Conservation (phyloP, 92 coral and sea anemone genomes). For the Hydrozoanthus gracilis region DNA sequence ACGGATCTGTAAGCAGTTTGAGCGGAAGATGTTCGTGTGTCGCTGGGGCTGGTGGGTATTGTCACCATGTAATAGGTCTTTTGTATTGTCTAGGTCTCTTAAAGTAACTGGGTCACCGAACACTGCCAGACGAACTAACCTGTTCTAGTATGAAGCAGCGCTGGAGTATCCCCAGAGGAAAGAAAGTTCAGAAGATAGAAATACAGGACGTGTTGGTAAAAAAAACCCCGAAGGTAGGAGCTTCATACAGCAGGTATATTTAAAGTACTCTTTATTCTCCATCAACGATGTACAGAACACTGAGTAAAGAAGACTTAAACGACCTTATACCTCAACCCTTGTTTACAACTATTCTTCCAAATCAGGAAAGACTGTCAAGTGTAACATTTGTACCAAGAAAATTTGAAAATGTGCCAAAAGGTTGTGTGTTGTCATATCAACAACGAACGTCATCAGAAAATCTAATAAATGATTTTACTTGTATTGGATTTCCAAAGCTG, state of each 20-base stretch:
- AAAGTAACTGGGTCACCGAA: constrained; percentile 51
- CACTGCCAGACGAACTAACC: constrained; percentile 62
- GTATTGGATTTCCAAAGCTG: constrained; percentile 48
- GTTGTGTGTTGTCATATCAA: constrained; percentile 53
- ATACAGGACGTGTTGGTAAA: constrained; percentile 47
- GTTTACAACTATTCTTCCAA: constrained; percentile 39
- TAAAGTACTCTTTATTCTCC: constrained; percentile 62
- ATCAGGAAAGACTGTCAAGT: not conserved
- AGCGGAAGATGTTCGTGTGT: constrained; percentile 36
- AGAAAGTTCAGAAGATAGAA: constrained; percentile 35
- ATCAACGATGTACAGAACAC: constrained; percentile 28
- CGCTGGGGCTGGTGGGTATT: constrained; percentile 39
- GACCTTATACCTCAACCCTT: constrained; percentile 34
- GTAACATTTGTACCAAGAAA: constrained; percentile 48
- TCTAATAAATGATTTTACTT: constrained; percentile 54
- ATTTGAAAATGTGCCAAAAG: too few species aligned
- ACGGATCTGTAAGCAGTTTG: not conserved
- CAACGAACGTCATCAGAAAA: constrained; percentile 50
- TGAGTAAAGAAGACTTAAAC: constrained; percentile 43
- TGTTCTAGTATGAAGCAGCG: constrained; percentile 60
- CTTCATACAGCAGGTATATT: constrained; percentile 41
- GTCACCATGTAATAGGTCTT: not conserved
- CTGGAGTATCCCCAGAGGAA: constrained; percentile 62
- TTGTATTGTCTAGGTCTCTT: constrained; percentile 50
- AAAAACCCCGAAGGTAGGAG: constrained; percentile 50